Evolutionary conservation across 2,113 vertebrate genomes (phyloP).

Genomic region (Galbula dea): DNA sequence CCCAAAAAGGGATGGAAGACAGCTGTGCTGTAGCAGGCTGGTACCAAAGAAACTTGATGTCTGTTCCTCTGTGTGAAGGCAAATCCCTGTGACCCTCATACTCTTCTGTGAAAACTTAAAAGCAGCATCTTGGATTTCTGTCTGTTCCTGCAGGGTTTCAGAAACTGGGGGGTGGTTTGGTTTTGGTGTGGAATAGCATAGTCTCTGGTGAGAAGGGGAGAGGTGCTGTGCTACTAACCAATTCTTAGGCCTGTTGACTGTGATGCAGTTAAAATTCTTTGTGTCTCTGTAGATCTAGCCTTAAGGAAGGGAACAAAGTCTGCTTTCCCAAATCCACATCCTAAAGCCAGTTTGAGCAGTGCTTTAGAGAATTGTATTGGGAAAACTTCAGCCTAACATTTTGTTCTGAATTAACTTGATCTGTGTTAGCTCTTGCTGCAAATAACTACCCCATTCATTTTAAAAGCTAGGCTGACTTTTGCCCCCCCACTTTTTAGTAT

Average conservation of each 20-base stretch:
- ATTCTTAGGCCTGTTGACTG: not conserved
- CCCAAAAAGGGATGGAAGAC: not conserved
- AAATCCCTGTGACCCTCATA: not conserved
- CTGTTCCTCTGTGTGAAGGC: not conserved
- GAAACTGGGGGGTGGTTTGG: fast-evolving
- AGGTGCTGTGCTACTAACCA: not conserved
- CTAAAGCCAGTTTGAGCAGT: not conserved
- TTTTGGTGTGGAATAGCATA: not conserved
- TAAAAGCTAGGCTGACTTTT: not conserved
- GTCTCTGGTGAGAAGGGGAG: not conserved
- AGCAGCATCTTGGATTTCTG: not conserved
- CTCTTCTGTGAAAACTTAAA: not conserved
- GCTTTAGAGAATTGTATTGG: not conserved
- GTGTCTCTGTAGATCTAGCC: not conserved
- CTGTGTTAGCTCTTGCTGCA: not conserved
- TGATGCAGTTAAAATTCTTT: not conserved
- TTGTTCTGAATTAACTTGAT: not conserved
- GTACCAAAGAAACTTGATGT: not conserved
- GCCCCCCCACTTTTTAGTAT: not conserved
- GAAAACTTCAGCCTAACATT: not conserved
- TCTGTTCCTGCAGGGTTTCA: not conserved
- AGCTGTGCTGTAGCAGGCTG: not conserved
- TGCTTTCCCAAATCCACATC: not conserved
- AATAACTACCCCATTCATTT: not conserved
- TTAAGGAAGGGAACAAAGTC: not conserved